phyloP scores from a whole-genome alignment of 2,113 vertebrate genomes.

The Eclectus roratus region DNA sequence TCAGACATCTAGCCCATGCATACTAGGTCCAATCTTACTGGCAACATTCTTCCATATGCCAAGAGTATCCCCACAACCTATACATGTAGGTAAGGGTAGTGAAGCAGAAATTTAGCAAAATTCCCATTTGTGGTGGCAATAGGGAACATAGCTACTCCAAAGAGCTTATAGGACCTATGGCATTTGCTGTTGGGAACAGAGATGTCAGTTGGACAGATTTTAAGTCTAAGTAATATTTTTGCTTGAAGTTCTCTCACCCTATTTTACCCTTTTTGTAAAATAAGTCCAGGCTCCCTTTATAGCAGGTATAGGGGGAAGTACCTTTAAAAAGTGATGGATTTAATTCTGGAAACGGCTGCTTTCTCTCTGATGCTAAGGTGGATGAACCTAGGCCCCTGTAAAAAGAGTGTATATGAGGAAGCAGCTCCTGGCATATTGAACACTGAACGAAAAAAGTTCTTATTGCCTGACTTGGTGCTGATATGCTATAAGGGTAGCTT shows the following conservation, averaged over 20 bases:
- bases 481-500: neutral
- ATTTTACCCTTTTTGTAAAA: neutral
- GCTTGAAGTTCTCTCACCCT: neutral
- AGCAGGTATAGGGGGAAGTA: neutral
- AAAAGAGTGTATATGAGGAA: neutral
- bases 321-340: neutral
- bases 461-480: neutral
- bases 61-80: neutral
- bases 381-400: neutral
- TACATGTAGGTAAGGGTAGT: neutral
- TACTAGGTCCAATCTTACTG: rapidly evolving
- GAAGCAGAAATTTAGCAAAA: neutral
- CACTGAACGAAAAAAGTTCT: neutral
- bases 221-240: neutral
- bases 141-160: neutral
- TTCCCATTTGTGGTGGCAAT: neutral
- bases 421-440: neutral
- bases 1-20: neutral
- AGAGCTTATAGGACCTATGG: neutral
- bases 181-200: neutral
- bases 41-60: neutral
- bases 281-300: neutral
- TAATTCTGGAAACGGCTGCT: neutral
- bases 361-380: neutral
- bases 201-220: neutral